phyloP scores from a whole-genome alignment of 1,140 invertebrate species.

The Ctenoplectra terminalis region DNA sequence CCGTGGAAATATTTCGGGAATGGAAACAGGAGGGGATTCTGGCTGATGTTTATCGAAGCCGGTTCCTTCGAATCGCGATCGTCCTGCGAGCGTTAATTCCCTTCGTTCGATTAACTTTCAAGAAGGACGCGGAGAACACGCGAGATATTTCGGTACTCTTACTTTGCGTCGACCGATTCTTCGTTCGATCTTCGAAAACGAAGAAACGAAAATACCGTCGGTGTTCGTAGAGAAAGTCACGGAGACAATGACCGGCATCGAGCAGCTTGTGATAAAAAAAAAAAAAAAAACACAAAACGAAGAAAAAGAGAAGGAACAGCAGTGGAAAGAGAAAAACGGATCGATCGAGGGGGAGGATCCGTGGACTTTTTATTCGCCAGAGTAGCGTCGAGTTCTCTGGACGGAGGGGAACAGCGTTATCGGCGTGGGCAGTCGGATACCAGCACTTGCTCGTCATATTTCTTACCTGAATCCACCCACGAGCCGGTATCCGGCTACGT shows the following conservation, averaged over 20 bases:
- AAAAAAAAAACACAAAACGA: not conserved
- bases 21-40: not conserved
- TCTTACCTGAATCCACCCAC: slow-evolving; percentile 54
- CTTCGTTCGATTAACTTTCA: not conserved
- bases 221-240: too few relatives aligned
- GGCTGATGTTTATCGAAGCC: slow-evolving; percentile 48
- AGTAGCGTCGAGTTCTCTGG: not conserved
- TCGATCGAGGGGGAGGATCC: slow-evolving; percentile 26
- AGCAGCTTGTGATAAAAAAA: not conserved
- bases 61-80: slow-evolving; percentile 38
- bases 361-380: slow-evolving; percentile 39
- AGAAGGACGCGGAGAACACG: not conserved
- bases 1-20: slow-evolving; percentile 38
- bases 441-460: slow-evolving; percentile 56
- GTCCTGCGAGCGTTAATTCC: not conserved
- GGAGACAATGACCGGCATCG: not conserved
- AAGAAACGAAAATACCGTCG: too few relatives aligned
- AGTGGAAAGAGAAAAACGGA: slow-evolving; percentile 12
- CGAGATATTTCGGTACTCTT: not conserved
- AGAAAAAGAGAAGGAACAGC: not conserved
- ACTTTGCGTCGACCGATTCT: too few relatives aligned
- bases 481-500: slow-evolving; percentile 23
- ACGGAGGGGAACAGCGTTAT: slow-evolving; percentile 20
- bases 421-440: slow-evolving; percentile 46
- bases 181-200: too few relatives aligned